phyloP scores from a whole-genome alignment of 2,888 invertebrate species.

The Cantharis rustica region DNA sequence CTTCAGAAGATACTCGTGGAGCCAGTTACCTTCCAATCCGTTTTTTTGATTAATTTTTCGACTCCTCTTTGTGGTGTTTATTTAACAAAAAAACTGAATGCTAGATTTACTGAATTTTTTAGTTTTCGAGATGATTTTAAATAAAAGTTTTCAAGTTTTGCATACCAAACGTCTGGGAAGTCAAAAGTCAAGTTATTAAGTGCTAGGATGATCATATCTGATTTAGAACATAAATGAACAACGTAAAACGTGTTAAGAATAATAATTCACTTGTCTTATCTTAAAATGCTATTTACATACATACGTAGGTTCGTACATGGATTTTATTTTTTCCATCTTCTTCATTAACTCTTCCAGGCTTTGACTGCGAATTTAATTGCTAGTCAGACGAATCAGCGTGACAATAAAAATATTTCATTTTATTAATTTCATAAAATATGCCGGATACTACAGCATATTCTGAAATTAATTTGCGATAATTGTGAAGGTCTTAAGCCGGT shows the following conservation, averaged over 20 bases:
- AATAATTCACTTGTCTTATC: constrained; percentile 1
- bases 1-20: no score
- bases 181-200: neutral
- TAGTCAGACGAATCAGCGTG: neutral
- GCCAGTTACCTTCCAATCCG: no score
- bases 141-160: neutral
- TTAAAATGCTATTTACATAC: neutral
- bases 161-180: neutral
- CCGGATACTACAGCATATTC: neutral
- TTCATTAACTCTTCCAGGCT: neutral
- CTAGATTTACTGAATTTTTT: neutral
- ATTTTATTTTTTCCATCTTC: neutral
- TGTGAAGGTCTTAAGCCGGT: neutral
- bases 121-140: neutral
- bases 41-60: no score
- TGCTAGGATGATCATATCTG: neutral
- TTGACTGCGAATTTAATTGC: neutral
- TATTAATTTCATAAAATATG: neutral
- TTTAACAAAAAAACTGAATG: neutral
- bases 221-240: neutral
- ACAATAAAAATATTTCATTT: neutral
- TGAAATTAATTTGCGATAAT: neutral
- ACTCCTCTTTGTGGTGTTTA: no score
- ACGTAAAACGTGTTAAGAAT: neutral
- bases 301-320: neutral